phyloP scores from a whole-genome alignment of 2,888 invertebrate genomes.

The Podabrus alpinus region DNA sequence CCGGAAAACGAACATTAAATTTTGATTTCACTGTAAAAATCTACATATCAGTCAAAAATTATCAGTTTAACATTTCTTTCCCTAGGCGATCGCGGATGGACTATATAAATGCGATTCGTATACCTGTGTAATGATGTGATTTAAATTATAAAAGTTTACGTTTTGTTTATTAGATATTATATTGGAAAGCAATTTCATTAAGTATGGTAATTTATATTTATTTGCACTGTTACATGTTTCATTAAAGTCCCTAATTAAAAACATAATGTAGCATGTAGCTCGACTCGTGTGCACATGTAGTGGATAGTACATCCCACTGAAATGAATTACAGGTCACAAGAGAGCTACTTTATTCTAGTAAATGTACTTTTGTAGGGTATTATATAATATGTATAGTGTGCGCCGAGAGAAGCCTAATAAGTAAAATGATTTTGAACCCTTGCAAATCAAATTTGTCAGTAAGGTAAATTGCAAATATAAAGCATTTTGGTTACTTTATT shows the following conservation, averaged over 20 bases:
- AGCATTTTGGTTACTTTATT: background rate
- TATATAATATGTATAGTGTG: background rate
- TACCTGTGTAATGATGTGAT: background rate
- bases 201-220: slow-evolving; percentile 10
- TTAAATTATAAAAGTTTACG: background rate
- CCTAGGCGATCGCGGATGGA: too few species aligned
- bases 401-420: slow-evolving; percentile 9
- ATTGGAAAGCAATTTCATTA: background rate
- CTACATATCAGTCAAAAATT: background rate
- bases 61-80: background rate
- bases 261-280: slow-evolving; percentile 13
- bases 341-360: slow-evolving; percentile 22
- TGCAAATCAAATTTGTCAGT: slow-evolving; percentile 18
- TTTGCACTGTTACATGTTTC: slow-evolving; percentile 13
- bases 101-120: background rate
- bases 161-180: background rate
- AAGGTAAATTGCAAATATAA: background rate
- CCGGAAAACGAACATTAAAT: background rate
- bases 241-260: slow-evolving; percentile 17
- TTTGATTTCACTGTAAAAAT: background rate
- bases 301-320: slow-evolving; percentile 15
- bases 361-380: slow-evolving; percentile 19
- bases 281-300: slow-evolving; percentile 5
- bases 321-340: slow-evolving; percentile 21
- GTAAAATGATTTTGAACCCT: slow-evolving; percentile 16